A percentile compares a stretch with the other conserved stretches of the same genome.
Conservation (phyloP, 1,140 invertebrate species). For the Drosophila murphyi region DNA sequence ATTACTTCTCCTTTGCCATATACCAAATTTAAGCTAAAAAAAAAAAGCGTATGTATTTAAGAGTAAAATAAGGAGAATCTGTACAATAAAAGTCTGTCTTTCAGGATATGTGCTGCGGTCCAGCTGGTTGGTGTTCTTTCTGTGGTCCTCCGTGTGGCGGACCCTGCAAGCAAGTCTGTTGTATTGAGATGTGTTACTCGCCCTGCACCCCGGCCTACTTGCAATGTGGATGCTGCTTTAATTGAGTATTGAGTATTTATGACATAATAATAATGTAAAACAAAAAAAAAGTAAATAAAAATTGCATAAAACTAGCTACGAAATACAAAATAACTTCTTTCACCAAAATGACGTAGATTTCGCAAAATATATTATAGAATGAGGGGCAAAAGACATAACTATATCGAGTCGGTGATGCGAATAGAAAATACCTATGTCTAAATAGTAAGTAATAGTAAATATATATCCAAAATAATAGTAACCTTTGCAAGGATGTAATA, state of each 20-base stretch:
- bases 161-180: slow-evolving; percentile 45
- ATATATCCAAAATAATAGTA: too few species aligned
- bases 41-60: slow-evolving; percentile 17
- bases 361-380: too few species aligned
- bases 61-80: neutral
- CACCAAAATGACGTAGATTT: too few species aligned
- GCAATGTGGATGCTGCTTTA: slow-evolving; percentile 46
- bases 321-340: too few species aligned
- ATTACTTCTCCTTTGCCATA: too few species aligned
- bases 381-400: too few species aligned
- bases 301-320: too few species aligned
- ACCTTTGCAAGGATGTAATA: too few species aligned
- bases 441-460: too few species aligned
- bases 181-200: slow-evolving; percentile 55
- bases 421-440: too few species aligned
- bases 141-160: slow-evolving; percentile 54
- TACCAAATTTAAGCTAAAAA: too few species aligned
- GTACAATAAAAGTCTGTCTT: neutral
- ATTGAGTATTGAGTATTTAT: neutral
- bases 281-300: slow-evolving; percentile 18
- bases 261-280: slow-evolving; percentile 45
- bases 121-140: slow-evolving; percentile 48
- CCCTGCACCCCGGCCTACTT: slow-evolving; percentile 67
- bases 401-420: too few species aligned
- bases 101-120: slow-evolving; percentile 67